phyloP scores from a whole-genome alignment of 2,113 vertebrate species.

The Oryzias melastigma region DNA sequence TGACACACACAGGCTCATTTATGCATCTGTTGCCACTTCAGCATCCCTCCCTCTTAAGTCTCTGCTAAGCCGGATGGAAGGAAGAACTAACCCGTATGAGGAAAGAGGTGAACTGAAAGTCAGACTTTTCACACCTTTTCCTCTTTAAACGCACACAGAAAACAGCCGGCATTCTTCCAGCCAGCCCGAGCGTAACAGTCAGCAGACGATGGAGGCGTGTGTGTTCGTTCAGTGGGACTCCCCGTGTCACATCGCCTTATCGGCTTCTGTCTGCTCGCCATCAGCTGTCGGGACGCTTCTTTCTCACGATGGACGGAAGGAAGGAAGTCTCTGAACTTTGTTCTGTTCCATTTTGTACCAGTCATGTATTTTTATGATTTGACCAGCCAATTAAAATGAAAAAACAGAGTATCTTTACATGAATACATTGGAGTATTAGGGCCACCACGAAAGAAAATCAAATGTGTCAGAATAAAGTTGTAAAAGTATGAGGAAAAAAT shows the following conservation, averaged over 20 bases:
- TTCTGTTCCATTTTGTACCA: neutral
- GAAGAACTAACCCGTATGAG: constrained; percentile 66
- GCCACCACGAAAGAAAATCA: no score
- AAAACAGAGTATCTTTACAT: no score
- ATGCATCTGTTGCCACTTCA: constrained; percentile 48
- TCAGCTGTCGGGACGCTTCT: constrained; percentile 34
- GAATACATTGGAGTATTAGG: no score
- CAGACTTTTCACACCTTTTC: constrained; percentile 69
- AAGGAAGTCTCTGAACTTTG: constrained; percentile 30
- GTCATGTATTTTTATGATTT: neutral
- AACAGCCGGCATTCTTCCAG: constrained; percentile 51
- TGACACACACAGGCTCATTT: constrained; percentile 18
- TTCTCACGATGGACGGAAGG: neutral
- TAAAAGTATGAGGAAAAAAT: no score
- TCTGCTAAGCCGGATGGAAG: constrained; percentile 57
- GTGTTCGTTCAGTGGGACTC: constrained; percentile 11
- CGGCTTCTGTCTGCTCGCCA: constrained; percentile 40
- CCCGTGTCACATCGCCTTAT: constrained; percentile 51
- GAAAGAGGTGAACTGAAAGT: constrained; percentile 66
- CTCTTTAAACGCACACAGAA: neutral
- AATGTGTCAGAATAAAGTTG: no score
- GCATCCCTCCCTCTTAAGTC: constrained; percentile 23
- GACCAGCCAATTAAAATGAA: no score
- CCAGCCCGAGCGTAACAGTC: constrained; percentile 57
- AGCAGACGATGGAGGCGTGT: constrained; percentile 65